phyloP scores from a whole-genome alignment of 2,113 vertebrate genomes.

The Scartelaos histophorus region DNA sequence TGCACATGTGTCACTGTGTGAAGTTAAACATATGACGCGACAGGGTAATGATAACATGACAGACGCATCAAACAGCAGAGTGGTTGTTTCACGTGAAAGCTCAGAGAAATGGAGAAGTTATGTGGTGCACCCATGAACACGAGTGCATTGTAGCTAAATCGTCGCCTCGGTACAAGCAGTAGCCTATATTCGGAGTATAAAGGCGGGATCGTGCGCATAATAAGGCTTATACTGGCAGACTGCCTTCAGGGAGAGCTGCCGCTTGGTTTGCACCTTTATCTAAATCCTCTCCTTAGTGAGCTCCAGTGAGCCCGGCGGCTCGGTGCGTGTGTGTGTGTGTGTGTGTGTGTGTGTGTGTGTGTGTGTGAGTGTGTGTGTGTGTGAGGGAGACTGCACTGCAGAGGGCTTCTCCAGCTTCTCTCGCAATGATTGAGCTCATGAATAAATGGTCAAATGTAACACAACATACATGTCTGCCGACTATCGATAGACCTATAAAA shows the following conservation, averaged over 20 bases:
- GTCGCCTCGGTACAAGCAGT: conserved; percentile 14
- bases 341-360: conserved; percentile 25
- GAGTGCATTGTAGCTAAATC: conserved; percentile 17
- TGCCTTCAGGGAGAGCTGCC: conserved; percentile 48
- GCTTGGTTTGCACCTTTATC: conserved; percentile 69
- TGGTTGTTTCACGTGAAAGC: conserved; percentile 4
- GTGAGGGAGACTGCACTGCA: conserved; percentile 69
- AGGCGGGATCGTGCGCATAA: conserved; percentile 44
- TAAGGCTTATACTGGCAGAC: conserved; percentile 42
- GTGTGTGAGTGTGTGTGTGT: conserved; percentile 27
- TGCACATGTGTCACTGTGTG: background rate
- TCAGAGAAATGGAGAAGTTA: conserved; percentile 24
- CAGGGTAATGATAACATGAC: conserved; percentile 5
- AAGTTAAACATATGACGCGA: background rate
- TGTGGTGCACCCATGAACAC: conserved; percentile 34
- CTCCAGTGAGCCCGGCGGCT: conserved; percentile 55
- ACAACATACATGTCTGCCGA: conserved; percentile 7
- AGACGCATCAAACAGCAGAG: conserved; percentile 21
- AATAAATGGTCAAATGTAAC: conserved; percentile 43
- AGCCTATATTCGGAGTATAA: conserved; percentile 11
- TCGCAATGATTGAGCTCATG: conserved; percentile 34
- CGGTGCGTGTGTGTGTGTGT: conserved; percentile 30
- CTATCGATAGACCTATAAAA: background rate
- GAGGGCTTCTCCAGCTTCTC: conserved; percentile 62
- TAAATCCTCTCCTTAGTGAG: conserved; percentile 65